Evolutionary conservation across 2,113 vertebrate genomes (phyloP).

Genomic region (Cochlearius cochlearius): DNA sequence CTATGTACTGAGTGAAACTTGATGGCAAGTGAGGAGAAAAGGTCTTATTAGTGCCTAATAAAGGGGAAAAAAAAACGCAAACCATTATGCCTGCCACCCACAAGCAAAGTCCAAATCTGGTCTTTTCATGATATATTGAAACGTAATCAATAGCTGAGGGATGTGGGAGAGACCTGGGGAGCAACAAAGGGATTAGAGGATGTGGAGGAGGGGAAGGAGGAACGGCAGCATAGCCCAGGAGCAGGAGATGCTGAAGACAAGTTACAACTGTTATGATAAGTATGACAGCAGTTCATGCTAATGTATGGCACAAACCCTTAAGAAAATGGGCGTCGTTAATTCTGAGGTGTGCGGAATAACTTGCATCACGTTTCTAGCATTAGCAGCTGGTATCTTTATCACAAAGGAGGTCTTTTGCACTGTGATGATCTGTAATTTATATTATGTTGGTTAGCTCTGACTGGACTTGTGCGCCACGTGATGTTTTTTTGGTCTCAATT

Average conservation of each 20-base stretch:
- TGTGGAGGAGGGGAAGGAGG: not conserved
- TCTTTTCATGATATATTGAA: not conserved
- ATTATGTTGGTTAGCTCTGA: not conserved
- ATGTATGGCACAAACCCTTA: not conserved
- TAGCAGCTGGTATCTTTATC: not conserved
- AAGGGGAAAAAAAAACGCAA: fast-evolving
- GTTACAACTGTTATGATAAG: not conserved
- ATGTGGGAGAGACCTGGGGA: not conserved
- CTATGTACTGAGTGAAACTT: not conserved
- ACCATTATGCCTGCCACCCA: not conserved
- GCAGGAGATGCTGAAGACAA: not conserved
- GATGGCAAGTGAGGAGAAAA: not conserved
- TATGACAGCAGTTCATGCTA: not conserved
- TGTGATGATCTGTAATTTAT: not conserved
- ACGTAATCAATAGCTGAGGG: not conserved
- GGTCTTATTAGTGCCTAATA: not conserved
- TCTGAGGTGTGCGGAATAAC: not conserved
- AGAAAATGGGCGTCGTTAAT: not conserved
- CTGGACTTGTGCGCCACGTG: not conserved
- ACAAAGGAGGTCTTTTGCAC: not conserved
- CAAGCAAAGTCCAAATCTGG: not conserved
- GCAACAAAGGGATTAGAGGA: not conserved
- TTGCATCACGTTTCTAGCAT: not conserved
- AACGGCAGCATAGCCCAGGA: not conserved
- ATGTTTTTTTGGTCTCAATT: not conserved